Evolutionary conservation across 2,113 vertebrate genomes (phyloP), one percentile per base, ranked within the genome.

Genomic region (Leiothrix lutea): DNA sequence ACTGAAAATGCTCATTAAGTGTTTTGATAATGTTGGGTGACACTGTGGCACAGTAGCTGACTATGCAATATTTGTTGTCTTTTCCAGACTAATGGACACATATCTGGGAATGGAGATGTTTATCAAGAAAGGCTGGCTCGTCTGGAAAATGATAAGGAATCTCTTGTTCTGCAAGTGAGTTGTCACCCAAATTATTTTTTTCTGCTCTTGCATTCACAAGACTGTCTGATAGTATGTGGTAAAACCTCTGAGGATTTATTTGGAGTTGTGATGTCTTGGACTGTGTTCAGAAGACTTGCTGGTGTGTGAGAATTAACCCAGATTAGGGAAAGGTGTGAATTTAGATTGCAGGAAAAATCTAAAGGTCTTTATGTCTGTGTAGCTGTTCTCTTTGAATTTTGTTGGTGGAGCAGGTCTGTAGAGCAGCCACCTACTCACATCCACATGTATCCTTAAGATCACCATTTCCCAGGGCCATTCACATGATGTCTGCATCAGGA

Each of bases 111-210:
- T 8, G 98, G 98, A 88, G 99, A 99, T 97, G 97, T 99, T 47
- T 99, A 99, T 97, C 99, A 99, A 91, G 99, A 99, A 96, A 98
- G 99, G 82, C 98, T 99, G n/a, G 97, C 98, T 40, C 98, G 99
- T 64, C 94, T 99, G 87, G 99, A 99, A 97, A 99, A 98, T 71
- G 99, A 99, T 97, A 99, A 99, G 94, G 99, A 99, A 94, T 99
- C 99, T 51, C 98, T 99, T 26, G 98, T 99, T 94, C 98, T 99
- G 94, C 99, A 99, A 98, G 99, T 99, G 98, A 85, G 98, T 98
- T 78, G 36, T 62, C 71, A 89, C 78, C 53, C 67, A 50, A 62
- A 33, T 80, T 48, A 6, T 38, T 58, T 24, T 54, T 82, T 72
- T 50, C 42, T 82, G 24, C 38, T 82, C 42, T 56, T 35, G 18